Percentiles rank a stretch among this genome's conserved stretches.
Conservation (phyloP, 2,888 invertebrate species). For the Pandemis cinnamomeana region DNA sequence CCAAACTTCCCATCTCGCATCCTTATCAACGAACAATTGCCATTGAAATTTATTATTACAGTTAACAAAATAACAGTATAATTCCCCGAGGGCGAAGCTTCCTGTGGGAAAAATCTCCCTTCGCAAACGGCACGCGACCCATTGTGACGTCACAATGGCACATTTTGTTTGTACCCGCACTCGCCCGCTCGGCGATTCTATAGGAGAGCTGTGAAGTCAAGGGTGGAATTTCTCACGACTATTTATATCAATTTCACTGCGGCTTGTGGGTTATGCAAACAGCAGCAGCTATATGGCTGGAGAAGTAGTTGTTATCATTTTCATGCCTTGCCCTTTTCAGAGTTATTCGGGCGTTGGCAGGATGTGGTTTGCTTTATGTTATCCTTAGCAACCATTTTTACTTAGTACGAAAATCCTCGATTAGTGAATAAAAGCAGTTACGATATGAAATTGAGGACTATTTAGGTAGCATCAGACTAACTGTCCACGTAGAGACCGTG, state of each 20-base stretch:
- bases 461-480: too few relatives aligned
- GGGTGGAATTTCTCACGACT: constrained; percentile 37
- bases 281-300: not conserved
- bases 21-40: constrained; percentile 8
- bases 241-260: constrained; percentile 39
- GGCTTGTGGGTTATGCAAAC: not conserved
- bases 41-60: constrained; percentile 4
- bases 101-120: constrained; percentile 32
- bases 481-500: too few relatives aligned
- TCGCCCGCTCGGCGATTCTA: constrained; percentile 14
- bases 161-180: constrained; percentile 23
- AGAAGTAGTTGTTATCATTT: not conserved
- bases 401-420: too few relatives aligned
- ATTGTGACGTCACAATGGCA: constrained; percentile 39
- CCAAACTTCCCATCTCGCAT: not conserved
- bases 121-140: constrained; percentile 34
- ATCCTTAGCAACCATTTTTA: too few relatives aligned
- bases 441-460: too few relatives aligned
- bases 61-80: constrained; percentile 33
- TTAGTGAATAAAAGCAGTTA: too few relatives aligned
- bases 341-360: not conserved
- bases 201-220: constrained; percentile 23
- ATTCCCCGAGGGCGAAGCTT: constrained; percentile 29
- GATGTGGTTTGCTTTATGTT: too few relatives aligned
- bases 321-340: not conserved